Evolutionary conservation across 2,113 vertebrate species (phyloP).

Genomic region (Varanus salvator): DNA sequence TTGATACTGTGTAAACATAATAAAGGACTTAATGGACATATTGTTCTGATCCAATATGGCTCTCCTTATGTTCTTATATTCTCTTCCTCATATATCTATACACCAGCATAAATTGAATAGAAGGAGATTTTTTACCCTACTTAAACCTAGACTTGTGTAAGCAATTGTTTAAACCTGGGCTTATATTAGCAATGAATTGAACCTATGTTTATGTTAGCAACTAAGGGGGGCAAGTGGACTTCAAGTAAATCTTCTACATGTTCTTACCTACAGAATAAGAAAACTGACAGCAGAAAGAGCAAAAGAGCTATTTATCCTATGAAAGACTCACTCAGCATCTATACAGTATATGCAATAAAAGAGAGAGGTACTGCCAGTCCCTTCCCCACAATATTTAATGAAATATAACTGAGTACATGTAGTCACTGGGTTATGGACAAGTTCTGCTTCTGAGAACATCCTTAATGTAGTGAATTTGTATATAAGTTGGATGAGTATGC

Average conservation of each 20-base stretch:
- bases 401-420: no score
- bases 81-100: neutral
- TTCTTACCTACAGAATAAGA: neutral
- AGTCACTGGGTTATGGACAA: no score
- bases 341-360: neutral
- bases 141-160: neutral
- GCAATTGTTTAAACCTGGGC: neutral
- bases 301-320: neutral
- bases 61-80: neutral
- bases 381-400: no score
- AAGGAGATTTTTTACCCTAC: neutral
- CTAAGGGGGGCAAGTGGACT: neutral
- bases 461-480: no score
- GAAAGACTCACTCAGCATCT: neutral
- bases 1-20: no score
- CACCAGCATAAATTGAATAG: neutral
- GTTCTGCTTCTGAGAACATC: no score
- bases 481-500: no score
- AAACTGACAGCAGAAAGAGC: neutral
- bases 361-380: no score
- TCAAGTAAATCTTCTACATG: neutral
- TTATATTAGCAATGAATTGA: no score
- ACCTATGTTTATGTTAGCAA: neutral
- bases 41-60: no score
- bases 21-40: no score